phyloP scores from a whole-genome alignment of 2,797 vertebrate genomes.

The Knipowitschia caucasica region DNA sequence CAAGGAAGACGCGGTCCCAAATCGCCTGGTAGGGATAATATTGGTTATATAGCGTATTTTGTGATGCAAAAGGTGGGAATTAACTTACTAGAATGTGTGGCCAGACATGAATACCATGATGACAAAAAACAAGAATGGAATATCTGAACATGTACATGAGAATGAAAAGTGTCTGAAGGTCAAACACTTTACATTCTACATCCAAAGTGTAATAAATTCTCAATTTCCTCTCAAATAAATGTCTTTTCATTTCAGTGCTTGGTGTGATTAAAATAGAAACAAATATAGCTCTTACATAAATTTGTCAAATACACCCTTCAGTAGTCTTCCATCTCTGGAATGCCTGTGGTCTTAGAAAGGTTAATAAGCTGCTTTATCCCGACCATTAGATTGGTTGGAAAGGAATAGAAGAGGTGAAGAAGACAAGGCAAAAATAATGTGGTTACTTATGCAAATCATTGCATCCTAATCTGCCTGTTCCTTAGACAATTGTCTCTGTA shows the following conservation, averaged over 20 bases:
- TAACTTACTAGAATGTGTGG: neutral
- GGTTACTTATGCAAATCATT: constrained; percentile 62
- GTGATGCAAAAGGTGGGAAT: neutral
- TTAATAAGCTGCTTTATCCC: constrained; percentile 76
- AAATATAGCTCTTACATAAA: constrained; percentile 68
- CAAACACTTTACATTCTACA: no score
- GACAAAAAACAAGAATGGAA: constrained; percentile 8
- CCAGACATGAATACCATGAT: constrained; percentile 2
- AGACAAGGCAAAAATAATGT: constrained; percentile 46
- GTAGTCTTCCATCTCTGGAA: constrained; percentile 50
- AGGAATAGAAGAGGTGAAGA: constrained; percentile 43
- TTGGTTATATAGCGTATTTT: neutral
- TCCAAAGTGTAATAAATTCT: constrained; percentile 47
- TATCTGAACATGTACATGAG: neutral
- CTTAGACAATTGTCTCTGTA: constrained; percentile 35
- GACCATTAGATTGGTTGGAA: constrained; percentile 39
- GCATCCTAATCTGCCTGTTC: constrained; percentile 50
- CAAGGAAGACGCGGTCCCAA: constrained; percentile 17
- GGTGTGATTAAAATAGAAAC: constrained; percentile 66
- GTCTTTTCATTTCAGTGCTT: constrained; percentile 40
- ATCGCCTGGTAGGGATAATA: constrained; percentile 19
- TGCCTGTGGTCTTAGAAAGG: constrained; percentile 69
- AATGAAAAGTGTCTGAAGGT: no score
- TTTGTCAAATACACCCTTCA: constrained; percentile 58
- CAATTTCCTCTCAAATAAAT: constrained; percentile 39